phyloP scores from a whole-genome alignment of 2,113 vertebrate genomes.

The Xenopus tropicalis region UCB_Xtro_10.0 CM004443.2:65465501-65466000 shows the following conservation, averaged over 20 bases:
- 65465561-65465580: not conserved
- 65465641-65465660: not conserved
- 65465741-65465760: conserved; percentile 1
- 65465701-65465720: conserved; percentile 3
- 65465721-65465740: conserved; percentile 5
- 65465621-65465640: not conserved
- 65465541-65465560: too few relatives aligned
- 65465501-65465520: too few relatives aligned
- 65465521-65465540: too few relatives aligned
- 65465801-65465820: not conserved
- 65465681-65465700: not conserved
- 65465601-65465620: not conserved
- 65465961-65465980: too few relatives aligned
- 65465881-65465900: not conserved
- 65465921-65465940: not conserved
- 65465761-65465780: conserved; percentile 1
- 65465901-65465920: not conserved
- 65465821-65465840: conserved; percentile 1
- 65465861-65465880: not conserved
- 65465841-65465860: not conserved
- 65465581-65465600: not conserved
- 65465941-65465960: too few relatives aligned
- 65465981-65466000: too few relatives aligned
- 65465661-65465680: not conserved
- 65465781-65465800: not conserved